Conservation (phyloP, 2,113 vertebrate species). For the Pelvicachromis taeniatus region DNA sequence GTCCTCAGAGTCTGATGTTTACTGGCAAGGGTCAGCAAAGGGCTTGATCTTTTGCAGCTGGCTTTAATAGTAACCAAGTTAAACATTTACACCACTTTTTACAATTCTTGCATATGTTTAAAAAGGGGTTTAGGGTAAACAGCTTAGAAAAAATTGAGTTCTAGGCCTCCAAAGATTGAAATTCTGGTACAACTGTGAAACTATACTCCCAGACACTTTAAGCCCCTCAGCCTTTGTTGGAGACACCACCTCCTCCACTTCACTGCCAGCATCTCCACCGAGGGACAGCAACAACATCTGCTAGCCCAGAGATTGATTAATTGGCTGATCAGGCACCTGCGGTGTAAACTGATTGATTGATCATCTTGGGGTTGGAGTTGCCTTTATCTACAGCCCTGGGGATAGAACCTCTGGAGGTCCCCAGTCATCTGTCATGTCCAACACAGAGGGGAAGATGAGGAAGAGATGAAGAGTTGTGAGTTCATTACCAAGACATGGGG, state of each 20-base stretch:
- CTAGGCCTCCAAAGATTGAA: neutral
- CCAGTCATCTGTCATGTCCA: conserved; percentile 73
- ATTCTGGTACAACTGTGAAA: conserved; percentile 42
- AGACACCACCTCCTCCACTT: conserved; percentile 29
- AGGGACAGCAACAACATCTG: conserved; percentile 64
- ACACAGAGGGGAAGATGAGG: conserved; percentile 33
- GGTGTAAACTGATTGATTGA: conserved; percentile 74
- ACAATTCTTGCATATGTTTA: neutral
- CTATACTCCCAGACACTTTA: conserved; percentile 28
- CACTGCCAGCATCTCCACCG: conserved; percentile 34
- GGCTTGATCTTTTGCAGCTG: conserved; percentile 43
- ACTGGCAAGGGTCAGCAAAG: conserved; percentile 34
- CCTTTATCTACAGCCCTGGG: conserved; percentile 65
- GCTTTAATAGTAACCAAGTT: conserved; percentile 23
- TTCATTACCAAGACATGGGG: conserved; percentile 62
- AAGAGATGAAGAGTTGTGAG: conserved; percentile 48
- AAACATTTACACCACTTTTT: conserved; percentile 19
- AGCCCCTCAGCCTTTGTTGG: conserved; percentile 47
- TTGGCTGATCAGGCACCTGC: conserved; percentile 65
- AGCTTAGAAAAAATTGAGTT: neutral
- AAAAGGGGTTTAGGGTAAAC: neutral
- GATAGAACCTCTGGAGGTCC: conserved; percentile 68
- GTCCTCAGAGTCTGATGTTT: conserved; percentile 19
- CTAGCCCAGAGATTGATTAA: conserved; percentile 68
- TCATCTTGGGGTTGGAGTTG: conserved; percentile 62